Evolutionary conservation across 2,888 invertebrate species (phyloP).

Genomic region (Athripsodes cinereus): DNA sequence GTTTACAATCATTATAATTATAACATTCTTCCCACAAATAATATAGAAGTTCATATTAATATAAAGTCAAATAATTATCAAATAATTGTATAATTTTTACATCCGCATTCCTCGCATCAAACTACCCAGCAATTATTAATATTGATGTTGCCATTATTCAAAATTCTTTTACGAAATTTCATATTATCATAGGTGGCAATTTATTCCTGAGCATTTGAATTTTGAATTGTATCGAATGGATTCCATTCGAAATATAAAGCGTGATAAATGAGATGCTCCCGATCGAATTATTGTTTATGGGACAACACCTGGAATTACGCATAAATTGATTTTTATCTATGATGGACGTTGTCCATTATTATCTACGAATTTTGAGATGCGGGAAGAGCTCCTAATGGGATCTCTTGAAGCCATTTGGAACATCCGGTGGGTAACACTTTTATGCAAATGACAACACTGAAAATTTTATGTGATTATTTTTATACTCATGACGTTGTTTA

Average conservation of each 20-base stretch:
- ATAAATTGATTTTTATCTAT: background rate
- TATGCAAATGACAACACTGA: no score
- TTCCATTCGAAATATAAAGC: background rate
- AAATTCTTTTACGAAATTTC: background rate
- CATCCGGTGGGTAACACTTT: no score
- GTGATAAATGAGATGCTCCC: background rate
- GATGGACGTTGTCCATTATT: background rate
- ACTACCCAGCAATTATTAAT: background rate
- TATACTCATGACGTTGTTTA: no score
- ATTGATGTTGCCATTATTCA: conserved; percentile 1
- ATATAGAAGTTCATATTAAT: no score
- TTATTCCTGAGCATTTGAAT: background rate
- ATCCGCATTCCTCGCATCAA: background rate
- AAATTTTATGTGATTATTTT: no score
- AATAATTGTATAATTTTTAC: background rate
- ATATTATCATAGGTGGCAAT: background rate
- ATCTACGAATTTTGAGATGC: background rate
- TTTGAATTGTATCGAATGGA: background rate
- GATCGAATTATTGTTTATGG: background rate
- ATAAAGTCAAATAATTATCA: background rate
- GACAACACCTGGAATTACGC: background rate
- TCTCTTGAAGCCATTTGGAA: no score
- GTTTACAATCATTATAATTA: background rate
- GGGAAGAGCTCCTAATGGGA: no score
- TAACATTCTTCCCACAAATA: background rate